phyloP scores from a whole-genome alignment of 2,113 vertebrate species.

The Ifrita kowaldi region DNA sequence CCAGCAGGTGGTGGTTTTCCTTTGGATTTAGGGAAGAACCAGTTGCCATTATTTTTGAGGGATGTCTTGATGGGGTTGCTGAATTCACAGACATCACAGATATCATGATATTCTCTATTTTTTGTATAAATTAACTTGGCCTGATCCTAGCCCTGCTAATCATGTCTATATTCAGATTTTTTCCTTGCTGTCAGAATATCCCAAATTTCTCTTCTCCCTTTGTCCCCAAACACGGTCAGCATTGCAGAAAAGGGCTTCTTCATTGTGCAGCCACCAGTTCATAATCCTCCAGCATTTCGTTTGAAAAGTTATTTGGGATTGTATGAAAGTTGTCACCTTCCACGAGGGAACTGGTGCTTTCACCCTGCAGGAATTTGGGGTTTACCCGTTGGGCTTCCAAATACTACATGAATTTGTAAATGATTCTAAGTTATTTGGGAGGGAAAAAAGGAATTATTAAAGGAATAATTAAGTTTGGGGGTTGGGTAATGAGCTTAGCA shows the following conservation, averaged over 20 bases:
- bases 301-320: neutral
- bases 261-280: neutral
- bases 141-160: neutral
- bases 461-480: neutral
- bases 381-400: neutral
- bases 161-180: neutral
- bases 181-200: neutral
- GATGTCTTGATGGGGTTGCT: neutral
- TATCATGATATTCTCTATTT: neutral
- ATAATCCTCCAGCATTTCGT: neutral
- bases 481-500: neutral
- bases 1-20: neutral
- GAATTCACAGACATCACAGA: neutral
- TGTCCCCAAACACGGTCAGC: neutral
- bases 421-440: neutral
- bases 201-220: neutral
- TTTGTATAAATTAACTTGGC: neutral
- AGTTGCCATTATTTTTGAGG: neutral
- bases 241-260: neutral
- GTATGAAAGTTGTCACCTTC: neutral
- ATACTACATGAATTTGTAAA: neutral
- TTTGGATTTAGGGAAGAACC: neutral
- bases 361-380: neutral
- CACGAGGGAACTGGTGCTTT: accelerated
- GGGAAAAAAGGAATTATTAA: neutral